Evolutionary conservation across 2,113 vertebrate genomes (phyloP).

Genomic region (Enhydra lutris): DNA sequence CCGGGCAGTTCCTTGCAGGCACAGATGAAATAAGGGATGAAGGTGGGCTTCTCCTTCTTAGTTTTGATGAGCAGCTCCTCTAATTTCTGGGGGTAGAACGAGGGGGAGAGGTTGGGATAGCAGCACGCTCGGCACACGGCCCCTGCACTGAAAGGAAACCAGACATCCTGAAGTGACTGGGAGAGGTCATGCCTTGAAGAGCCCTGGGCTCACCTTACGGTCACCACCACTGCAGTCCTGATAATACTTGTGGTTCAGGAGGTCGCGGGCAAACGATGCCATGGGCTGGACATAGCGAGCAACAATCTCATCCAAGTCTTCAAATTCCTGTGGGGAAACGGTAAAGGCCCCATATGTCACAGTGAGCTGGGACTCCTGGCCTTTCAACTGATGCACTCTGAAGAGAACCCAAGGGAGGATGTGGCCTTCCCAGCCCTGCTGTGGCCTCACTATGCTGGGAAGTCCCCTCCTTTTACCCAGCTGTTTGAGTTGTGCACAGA

Average conservation of each 20-base stretch:
- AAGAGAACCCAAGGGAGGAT: background rate
- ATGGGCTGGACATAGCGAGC: constrained; percentile 98
- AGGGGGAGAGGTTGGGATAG: constrained; percentile 60
- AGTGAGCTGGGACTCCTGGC: background rate
- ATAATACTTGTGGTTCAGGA: constrained; percentile 97
- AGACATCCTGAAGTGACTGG: background rate
- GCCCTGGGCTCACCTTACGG: constrained; percentile 88
- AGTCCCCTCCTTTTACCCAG: background rate
- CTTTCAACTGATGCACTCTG: background rate
- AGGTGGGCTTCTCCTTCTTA: constrained; percentile 98
- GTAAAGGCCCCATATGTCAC: background rate
- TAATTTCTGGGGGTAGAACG: constrained; percentile 90
- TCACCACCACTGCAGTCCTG: constrained; percentile 93
- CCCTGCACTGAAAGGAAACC: constrained; percentile 31
- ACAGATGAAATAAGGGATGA: constrained; percentile 97
- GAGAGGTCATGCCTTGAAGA: background rate
- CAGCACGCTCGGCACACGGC: constrained; percentile 45
- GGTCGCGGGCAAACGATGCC: constrained; percentile 97
- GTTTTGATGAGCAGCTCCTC: constrained; percentile 93
- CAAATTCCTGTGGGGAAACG: constrained; percentile 91
- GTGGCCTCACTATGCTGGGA: background rate
- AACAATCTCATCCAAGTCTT: constrained; percentile 98
- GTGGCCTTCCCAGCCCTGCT: background rate
- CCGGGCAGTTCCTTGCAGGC: constrained; percentile 97
- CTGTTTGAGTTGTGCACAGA: background rate